Evolutionary conservation across 2,113 vertebrate genomes (phyloP), one percentile per base, ranked within the genome.

Genomic region (Leucopternis melanops): DNA sequence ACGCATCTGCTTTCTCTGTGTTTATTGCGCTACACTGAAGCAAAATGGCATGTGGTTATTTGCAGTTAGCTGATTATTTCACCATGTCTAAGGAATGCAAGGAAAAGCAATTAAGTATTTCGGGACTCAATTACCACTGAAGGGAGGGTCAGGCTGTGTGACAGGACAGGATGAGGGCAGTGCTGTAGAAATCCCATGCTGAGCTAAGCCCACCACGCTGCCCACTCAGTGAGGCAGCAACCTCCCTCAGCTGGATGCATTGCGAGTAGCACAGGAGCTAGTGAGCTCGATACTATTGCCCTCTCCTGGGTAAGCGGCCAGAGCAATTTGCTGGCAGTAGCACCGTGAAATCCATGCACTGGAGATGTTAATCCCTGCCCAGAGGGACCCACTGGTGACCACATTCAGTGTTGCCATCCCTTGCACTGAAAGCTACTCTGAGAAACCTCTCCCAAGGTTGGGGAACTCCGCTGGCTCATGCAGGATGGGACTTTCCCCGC

Each of bases 21-120:
- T 97, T 97, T 96, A 95, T 96, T 95, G 59, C 1, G 0, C 79
- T 91, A 72, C 86, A 49, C 52, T 61, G 89, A 81, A 94, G 72
- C 80, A 71, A 80, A 84, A 71, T 0, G 12, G 44, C 55, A 13
- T 6, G 29, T 79, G 67, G 81, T 72, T 82, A 85, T 84, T 85
- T 50, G 86, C 78, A 82, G 19, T 57, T 58, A 94, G 70, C 57
- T 89, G 81, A 91, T 92, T 57, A 66, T 84, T 96, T 91, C 70
- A 55, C 69, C 61, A 50, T 0, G 0, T 45, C 72, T 90, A 88
- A 84, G 47, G 73, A 92, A 50, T 52, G 44, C 32, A 40, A 87
- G 70, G 73, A 87, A 81, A 92, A 94, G 18, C 70, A 80, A 50
- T 69, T 69, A 59, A 88, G 67, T 21, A 61, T 8, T 69, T 75